Conservation (phyloP, 2,888 invertebrate genomes). For the Pollenia griseotomentosa region DNA sequence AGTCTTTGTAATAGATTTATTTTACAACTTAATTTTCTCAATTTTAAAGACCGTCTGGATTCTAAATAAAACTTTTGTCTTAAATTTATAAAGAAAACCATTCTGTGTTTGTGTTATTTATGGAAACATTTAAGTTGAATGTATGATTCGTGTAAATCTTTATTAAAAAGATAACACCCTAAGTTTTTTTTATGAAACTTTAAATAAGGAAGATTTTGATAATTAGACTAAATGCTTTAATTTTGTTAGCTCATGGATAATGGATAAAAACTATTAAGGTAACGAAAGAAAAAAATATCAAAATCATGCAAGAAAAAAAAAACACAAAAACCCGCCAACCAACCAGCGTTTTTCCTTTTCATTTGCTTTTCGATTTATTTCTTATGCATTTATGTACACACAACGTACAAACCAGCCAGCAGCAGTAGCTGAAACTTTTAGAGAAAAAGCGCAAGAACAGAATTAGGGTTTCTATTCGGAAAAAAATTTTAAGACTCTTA, state of each 20-base stretch:
- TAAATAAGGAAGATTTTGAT: constrained; percentile 25
- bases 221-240: constrained; percentile 60
- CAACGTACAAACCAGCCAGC: too few species aligned
- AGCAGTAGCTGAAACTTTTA: constrained; percentile 1
- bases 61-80: too few species aligned
- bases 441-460: background rate
- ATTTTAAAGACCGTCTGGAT: too few species aligned
- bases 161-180: background rate
- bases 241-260: constrained; percentile 24
- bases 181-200: constrained; percentile 19
- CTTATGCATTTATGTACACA: constrained; percentile 35
- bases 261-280: constrained; percentile 52
- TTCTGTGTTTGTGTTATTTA: background rate
- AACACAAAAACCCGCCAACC: background rate
- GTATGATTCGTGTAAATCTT: constrained; percentile 7
- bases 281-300: background rate
- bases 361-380: constrained; percentile 60
- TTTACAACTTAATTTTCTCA: too few species aligned
- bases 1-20: too few species aligned
- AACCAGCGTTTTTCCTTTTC: constrained; percentile 2
- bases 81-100: too few species aligned
- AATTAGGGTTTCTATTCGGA: too few species aligned
- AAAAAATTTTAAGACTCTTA: too few species aligned
- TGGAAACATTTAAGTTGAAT: constrained; percentile 13
- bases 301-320: background rate